These are phyloP conservation scores for Rhagium mordax DNA, from an alignment of 2,888 invertebrate species.

Conservation along the genomic window DNA sequence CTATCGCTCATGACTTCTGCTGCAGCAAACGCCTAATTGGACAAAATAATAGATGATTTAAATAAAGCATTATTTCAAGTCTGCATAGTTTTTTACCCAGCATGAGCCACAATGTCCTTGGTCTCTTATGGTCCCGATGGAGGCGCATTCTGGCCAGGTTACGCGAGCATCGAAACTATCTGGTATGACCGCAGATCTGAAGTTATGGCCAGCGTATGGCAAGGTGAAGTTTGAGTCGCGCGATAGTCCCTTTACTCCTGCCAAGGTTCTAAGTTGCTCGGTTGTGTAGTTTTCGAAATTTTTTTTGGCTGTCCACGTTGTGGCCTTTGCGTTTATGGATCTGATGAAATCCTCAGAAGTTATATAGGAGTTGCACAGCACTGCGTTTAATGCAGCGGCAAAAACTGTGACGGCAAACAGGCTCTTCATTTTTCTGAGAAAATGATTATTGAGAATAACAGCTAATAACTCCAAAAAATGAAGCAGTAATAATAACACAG, in stretches of 20 bases:
- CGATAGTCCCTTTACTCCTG: background rate
- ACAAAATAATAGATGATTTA: background rate
- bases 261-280: conserved; percentile 15
- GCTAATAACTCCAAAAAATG: too few relatives aligned
- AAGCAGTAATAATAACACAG: too few relatives aligned
- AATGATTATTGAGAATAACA: background rate
- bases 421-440: conserved; percentile 14
- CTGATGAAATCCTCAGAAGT: conserved; percentile 10
- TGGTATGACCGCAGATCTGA: conserved; percentile 69
- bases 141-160: conserved; percentile 87
- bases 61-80: background rate
- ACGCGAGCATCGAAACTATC: conserved; percentile 85
- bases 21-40: conserved; percentile 44
- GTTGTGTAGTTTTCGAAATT: conserved; percentile 22
- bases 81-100: conserved; percentile 74
- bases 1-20: conserved; percentile 47
- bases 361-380: background rate
- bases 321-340: conserved; percentile 11
- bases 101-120: conserved; percentile 93
- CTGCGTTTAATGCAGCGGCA: background rate
- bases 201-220: background rate
- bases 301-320: conserved; percentile 22
- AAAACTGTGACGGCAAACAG: conserved; percentile 11
- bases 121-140: conserved; percentile 84
- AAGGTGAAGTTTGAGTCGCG: background rate